Conservation (phyloP, 1,140 invertebrate species). For the Conus betulinus region DNA sequence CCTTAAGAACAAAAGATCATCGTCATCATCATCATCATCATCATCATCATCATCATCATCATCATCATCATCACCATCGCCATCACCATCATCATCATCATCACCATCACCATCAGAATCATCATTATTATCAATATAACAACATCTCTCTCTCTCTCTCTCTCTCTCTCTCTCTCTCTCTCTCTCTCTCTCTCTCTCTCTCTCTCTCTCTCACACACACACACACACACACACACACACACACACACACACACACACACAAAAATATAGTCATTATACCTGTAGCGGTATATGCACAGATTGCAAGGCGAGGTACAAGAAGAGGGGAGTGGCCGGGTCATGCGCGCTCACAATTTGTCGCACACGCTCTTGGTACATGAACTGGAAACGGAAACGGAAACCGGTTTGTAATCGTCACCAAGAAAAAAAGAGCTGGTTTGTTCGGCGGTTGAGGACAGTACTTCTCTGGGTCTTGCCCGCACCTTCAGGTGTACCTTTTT, state of each 20-base stretch:
- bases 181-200: too few species aligned
- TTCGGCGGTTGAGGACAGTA: too few species aligned
- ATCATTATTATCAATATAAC: neutral
- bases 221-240: neutral
- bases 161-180: neutral
- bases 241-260: neutral
- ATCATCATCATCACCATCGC: neutral
- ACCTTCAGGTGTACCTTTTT: too few species aligned
- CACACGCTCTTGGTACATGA: slow-evolving; percentile 18
- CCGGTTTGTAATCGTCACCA: too few species aligned
- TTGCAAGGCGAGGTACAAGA: slow-evolving; percentile 61
- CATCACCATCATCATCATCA: slow-evolving; percentile 37
- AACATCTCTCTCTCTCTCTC: too few species aligned
- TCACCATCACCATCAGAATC: neutral
- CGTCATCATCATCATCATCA: too few species aligned
- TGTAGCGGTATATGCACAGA: slow-evolving; percentile 64
- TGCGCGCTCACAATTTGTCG: slow-evolving; percentile 28
- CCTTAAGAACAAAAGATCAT: neutral
- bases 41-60: neutral
- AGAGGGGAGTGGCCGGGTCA: slow-evolving; percentile 50
- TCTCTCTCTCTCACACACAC: neutral
- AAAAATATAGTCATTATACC: slow-evolving; percentile 18
- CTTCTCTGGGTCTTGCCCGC: too few species aligned
- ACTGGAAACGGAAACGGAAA: slow-evolving; percentile 17
- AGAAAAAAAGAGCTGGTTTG: too few species aligned